phyloP scores from a whole-genome alignment of 2,113 vertebrate genomes.

The Guaruba guarouba region DNA sequence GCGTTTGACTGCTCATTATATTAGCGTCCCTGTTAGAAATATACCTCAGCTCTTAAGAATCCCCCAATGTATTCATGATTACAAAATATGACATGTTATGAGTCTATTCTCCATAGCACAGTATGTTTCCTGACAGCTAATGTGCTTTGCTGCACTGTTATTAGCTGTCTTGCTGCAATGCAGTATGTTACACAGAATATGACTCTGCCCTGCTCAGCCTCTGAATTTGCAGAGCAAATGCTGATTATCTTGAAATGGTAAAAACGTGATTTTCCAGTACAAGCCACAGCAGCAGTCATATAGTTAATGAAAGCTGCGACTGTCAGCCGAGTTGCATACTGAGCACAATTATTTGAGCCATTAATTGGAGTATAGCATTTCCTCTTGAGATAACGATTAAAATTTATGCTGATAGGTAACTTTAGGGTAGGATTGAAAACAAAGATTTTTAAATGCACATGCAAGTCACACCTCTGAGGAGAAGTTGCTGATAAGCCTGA shows the following conservation, averaged over 20 bases:
- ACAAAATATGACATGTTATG: background rate
- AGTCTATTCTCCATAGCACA: background rate
- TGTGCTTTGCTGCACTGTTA: background rate
- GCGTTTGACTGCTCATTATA: background rate
- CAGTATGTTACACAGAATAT: background rate
- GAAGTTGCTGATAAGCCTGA: slow-evolving; percentile 6
- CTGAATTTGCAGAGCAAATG: background rate
- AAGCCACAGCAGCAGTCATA: background rate
- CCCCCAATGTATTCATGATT: background rate
- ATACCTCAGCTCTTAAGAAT: background rate
- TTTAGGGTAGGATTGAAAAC: slow-evolving; percentile 5
- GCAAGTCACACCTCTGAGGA: slow-evolving; percentile 1
- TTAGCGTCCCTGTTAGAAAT: background rate
- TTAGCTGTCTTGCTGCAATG: slow-evolving; percentile 40
- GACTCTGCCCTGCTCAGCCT: background rate
- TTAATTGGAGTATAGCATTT: slow-evolving; percentile 64
- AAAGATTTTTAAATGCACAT: slow-evolving; percentile 27
- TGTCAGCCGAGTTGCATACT: background rate
- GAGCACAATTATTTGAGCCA: slow-evolving; percentile 24
- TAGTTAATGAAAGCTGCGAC: slow-evolving; percentile 13
- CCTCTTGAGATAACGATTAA: slow-evolving; percentile 63
- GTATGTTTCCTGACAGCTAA: background rate
- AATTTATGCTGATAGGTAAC: slow-evolving; percentile 51
- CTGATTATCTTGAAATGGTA: slow-evolving; percentile 8
- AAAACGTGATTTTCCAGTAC: background rate